These are phyloP conservation scores for Zhuqinia jingwanae DNA, from an alignment of 2,888 invertebrate species.

Conservation along the genomic window DNA sequence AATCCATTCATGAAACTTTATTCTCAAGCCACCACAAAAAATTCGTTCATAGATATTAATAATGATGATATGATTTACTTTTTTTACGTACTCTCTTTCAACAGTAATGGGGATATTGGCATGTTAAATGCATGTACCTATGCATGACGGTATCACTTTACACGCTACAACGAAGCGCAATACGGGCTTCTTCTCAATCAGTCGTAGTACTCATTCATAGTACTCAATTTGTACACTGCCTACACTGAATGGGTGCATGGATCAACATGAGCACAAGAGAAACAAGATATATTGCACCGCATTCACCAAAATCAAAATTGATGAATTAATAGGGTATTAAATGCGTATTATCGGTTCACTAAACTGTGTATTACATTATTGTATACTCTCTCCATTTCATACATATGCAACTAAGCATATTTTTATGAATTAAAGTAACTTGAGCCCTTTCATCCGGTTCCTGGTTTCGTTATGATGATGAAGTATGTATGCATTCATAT, in stretches of 20 bases:
- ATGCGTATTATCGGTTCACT: slow-evolving; percentile 63
- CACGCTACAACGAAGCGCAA: slow-evolving; percentile 19
- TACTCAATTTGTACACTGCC: too few relatives aligned
- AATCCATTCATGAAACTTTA: slow-evolving; percentile 2
- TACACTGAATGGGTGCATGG: slow-evolving; percentile 16
- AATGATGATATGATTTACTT: slow-evolving; percentile 1
- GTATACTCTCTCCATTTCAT: slow-evolving; percentile 3
- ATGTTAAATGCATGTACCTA: neutral
- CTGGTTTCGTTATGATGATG: slow-evolving; percentile 2
- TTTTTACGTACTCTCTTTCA: neutral
- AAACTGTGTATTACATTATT: slow-evolving; percentile 24
- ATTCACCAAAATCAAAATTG: slow-evolving; percentile 57
- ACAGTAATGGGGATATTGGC: neutral
- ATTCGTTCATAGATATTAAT: neutral
- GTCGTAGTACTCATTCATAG: neutral
- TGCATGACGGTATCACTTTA: neutral
- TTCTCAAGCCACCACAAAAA: slow-evolving; percentile 5
- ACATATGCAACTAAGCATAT: neutral
- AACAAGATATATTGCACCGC: neutral
- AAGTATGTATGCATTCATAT: slow-evolving; percentile 23
- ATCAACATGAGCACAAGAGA: neutral
- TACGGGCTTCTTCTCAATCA: slow-evolving; percentile 9
- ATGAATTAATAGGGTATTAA: slow-evolving; percentile 67
- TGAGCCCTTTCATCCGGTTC: slow-evolving; percentile 67
- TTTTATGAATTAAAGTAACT: slow-evolving; percentile 49